These are phyloP conservation scores for Lutjanus argentimaculatus DNA, from an alignment of 2,797 vertebrate genomes.

Conservation along the genomic window DNA sequence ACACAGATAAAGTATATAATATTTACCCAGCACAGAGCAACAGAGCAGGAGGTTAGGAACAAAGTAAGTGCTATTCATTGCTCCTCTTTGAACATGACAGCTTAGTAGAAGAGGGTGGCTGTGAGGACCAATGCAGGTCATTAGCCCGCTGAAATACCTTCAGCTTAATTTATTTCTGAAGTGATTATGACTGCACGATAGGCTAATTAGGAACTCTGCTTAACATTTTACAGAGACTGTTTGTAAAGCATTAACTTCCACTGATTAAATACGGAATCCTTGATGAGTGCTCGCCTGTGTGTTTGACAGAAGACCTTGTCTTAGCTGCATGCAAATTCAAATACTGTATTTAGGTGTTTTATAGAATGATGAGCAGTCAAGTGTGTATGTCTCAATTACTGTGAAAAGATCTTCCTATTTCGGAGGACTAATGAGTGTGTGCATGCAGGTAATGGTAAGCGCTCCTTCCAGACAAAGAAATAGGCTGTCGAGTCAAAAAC, in stretches of 20 bases:
- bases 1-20: slow-evolving; percentile 49
- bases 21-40: slow-evolving; percentile 59
- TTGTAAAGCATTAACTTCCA: slow-evolving; percentile 87
- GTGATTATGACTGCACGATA: slow-evolving; percentile 86
- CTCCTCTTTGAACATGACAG: slow-evolving; percentile 67
- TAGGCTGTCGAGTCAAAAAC: slow-evolving; percentile 2
- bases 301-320: slow-evolving; percentile 59
- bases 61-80: slow-evolving; percentile 50
- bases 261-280: slow-evolving; percentile 85
- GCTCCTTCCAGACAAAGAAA: slow-evolving; percentile 16
- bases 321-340: slow-evolving; percentile 64
- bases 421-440: background rate
- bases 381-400: slow-evolving; percentile 46
- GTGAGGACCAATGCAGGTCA: slow-evolving; percentile 70
- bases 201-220: slow-evolving; percentile 88
- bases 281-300: slow-evolving; percentile 64
- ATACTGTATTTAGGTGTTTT: slow-evolving; percentile 43
- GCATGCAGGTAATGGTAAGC: background rate
- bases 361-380: slow-evolving; percentile 49
- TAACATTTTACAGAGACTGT: slow-evolving; percentile 85
- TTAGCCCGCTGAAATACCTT: slow-evolving; percentile 83
- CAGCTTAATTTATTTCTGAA: slow-evolving; percentile 87
- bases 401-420: slow-evolving; percentile 2
- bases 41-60: slow-evolving; percentile 57
- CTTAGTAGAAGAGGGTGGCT: slow-evolving; percentile 51